These are phyloP conservation scores for Dipodomys spectabilis DNA, from an alignment of 2,113 vertebrate genomes.

Conservation along the genomic window DNA sequence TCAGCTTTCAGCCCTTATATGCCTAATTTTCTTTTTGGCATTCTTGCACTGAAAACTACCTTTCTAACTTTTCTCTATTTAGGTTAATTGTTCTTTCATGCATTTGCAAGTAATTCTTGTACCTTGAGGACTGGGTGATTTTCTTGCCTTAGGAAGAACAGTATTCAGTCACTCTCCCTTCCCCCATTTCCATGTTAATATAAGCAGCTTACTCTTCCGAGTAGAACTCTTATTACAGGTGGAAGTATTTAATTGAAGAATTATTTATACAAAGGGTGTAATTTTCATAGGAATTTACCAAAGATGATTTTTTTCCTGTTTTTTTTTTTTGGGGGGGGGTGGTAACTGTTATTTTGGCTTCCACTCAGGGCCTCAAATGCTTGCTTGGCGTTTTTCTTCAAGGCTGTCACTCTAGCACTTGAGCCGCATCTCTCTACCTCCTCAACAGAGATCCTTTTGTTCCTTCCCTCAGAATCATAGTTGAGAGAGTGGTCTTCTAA, in stretches of 20 bases:
- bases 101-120: neutral
- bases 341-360: too few relatives aligned
- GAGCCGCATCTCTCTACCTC: too few relatives aligned
- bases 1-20: slow-evolving; percentile 33
- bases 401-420: too few relatives aligned
- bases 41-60: slow-evolving; percentile 29
- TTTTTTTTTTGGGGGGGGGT: too few relatives aligned
- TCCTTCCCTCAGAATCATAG: neutral
- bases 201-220: neutral
- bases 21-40: slow-evolving; percentile 38
- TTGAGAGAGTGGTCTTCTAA: neutral
- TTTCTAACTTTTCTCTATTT: slow-evolving; percentile 6
- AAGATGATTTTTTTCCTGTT: neutral
- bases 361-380: too few relatives aligned
- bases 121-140: neutral
- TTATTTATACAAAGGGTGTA: neutral
- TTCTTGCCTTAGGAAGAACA: slow-evolving; percentile 34
- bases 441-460: neutral
- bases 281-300: neutral
- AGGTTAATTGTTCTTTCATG: slow-evolving; percentile 57
- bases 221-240: neutral
- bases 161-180: neutral
- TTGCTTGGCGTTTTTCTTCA: too few relatives aligned
- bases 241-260: neutral
- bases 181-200: neutral